Evolutionary conservation across 92 coral and sea anemone genomes (phyloP), one percentile per base, ranked within the genome.

Genomic region (Bergia sp.): DNA sequence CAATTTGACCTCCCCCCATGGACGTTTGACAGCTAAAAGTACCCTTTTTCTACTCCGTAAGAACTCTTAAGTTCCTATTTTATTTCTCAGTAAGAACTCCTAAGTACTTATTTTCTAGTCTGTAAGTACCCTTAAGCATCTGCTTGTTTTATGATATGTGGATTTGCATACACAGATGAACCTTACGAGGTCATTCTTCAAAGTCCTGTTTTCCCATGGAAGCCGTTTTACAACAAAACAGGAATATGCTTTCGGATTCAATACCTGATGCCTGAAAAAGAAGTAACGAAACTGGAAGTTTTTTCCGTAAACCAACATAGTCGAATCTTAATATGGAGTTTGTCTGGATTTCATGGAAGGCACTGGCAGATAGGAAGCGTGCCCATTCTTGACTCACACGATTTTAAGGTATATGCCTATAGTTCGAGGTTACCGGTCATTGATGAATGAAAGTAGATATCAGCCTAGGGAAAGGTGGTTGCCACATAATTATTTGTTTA

Each of bases 341-440:
- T 79, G 64, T 45, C 82, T 79, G 67, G 82, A 41, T 79, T 79
- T 79, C 82, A 79, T 4, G 82, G 82, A 79, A 47, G n/a, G 9
- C 5, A 37, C 3, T 79, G 82, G 82, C 65, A 45, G 37, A 49
- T 8, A n/a, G 82, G 64, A 29, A 45, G 65, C 18, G 40, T 79
- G 37, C 61, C 66, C n/a, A 3, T 49, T 49, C 18, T 44, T 13
- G 39, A 7, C 7, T 45, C 82, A 49, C 21, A 49, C 6, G 65
- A 79, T 23, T 53, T 79, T 37, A 79, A 79, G 82, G 82, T 79
- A 79, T 4, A 18, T 53, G 58, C 58, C 1, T 45, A 3, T 5
- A 45, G 50, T 45, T 7, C 50, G 8, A 45, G 9, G 7, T 2
- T 45, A 7, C 50, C 8, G 50, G 50, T 45, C 5, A 20, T 61